Percentiles rank a stretch among this genome's conserved stretches.
Evolutionary conservation across 1,140 invertebrate species (phyloP).

Genomic region (Laupala kohalensis): DNA sequence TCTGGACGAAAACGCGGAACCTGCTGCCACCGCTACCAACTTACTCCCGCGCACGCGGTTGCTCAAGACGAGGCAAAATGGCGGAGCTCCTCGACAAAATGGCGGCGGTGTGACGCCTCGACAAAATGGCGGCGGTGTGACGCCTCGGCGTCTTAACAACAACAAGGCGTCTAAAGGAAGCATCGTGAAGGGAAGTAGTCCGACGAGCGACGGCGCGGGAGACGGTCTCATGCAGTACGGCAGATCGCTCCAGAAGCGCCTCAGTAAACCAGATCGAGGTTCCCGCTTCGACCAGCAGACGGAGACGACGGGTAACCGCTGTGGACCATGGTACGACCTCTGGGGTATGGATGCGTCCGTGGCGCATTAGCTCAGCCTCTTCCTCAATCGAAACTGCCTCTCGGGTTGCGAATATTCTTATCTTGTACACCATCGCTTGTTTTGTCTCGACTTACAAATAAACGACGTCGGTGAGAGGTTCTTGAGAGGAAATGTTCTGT

Average conservation of each 20-base stretch:
- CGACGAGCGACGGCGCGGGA: constrained; percentile 25
- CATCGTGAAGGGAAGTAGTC: constrained; percentile 27
- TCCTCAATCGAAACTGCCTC: neutral
- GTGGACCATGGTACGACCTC: constrained; percentile 76
- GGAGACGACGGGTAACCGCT: constrained; percentile 46
- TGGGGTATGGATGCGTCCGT: constrained; percentile 53
- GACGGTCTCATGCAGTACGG: constrained; percentile 31
- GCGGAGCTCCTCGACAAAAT: neutral
- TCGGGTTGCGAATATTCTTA: neutral
- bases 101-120: constrained; percentile 19
- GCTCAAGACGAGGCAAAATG: constrained; percentile 12
- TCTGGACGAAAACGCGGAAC: neutral
- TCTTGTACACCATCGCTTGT: neutral
- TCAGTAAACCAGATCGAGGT: constrained; percentile 31
- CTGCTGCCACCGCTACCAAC: neutral
- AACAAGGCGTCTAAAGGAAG: constrained; percentile 46
- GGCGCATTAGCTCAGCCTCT: no score
- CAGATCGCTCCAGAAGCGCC: constrained; percentile 27
- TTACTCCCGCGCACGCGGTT: constrained; percentile 9
- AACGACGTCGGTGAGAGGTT: neutral
- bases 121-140: constrained; percentile 12
- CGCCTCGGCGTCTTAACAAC: neutral
- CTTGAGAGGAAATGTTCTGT: neutral
- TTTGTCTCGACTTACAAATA: no score
- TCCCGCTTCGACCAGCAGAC: constrained; percentile 40